These are phyloP conservation scores for Mesoligia furuncula DNA, from an alignment of 2,888 invertebrate species.

Conservation along the genomic window DNA sequence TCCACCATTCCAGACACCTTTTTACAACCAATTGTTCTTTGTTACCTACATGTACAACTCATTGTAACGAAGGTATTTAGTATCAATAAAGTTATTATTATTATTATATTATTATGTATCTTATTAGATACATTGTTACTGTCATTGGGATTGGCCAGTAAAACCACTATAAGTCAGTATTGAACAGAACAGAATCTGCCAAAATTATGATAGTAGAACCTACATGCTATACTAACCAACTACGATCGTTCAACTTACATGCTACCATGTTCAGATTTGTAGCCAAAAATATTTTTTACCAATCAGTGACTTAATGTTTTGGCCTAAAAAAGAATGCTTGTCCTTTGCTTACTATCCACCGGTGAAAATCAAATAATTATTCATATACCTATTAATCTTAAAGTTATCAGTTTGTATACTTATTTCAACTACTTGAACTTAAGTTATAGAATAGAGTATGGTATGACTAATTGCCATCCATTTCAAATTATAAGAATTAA, in stretches of 20 bases:
- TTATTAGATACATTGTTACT: too few relatives aligned
- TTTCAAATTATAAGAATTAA: too few relatives aligned
- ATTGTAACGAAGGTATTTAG: too few relatives aligned
- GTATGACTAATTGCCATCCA: background rate
- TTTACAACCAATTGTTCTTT: too few relatives aligned
- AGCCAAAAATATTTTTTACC: background rate
- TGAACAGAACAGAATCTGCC: background rate
- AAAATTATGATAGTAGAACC: background rate
- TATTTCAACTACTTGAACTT: background rate
- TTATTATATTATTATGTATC: too few relatives aligned
- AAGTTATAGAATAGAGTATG: background rate
- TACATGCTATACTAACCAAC: background rate
- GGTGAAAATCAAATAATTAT: background rate
- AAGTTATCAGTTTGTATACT: background rate
- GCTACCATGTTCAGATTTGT: background rate
- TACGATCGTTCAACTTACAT: background rate
- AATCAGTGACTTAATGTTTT: background rate
- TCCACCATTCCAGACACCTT: too few relatives aligned
- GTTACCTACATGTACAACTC: too few relatives aligned
- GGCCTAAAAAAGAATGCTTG: background rate
- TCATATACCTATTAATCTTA: background rate
- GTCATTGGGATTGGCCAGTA: background rate
- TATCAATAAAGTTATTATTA: too few relatives aligned
- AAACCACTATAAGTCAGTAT: background rate
- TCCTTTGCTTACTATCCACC: background rate